Evolutionary conservation across 2,888 invertebrate species (phyloP).

Genomic region (Hyppa rectilinea): DNA sequence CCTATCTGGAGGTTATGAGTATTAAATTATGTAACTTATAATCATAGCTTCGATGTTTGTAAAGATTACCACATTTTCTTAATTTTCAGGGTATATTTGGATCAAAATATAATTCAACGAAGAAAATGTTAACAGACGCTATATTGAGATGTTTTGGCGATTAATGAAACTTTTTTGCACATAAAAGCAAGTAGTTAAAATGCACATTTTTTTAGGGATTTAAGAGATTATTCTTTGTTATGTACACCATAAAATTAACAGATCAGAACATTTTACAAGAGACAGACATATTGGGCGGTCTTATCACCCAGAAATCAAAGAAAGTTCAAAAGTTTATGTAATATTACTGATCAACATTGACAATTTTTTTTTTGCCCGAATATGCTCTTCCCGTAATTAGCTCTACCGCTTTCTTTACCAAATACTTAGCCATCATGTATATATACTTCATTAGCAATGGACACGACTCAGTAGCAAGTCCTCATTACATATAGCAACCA

Average conservation of each 20-base stretch:
- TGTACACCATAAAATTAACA: no score
- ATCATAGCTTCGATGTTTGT: background rate
- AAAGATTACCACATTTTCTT: background rate
- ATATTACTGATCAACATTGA: background rate
- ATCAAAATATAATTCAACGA: background rate
- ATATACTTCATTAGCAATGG: constrained; percentile 14
- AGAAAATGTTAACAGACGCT: background rate
- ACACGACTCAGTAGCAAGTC: background rate
- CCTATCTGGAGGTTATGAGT: background rate
- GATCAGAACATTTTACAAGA: no score
- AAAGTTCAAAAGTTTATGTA: background rate
- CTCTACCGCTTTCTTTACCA: background rate
- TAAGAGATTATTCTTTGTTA: no score
- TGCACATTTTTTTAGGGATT: no score
- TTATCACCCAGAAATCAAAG: background rate
- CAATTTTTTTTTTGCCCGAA: background rate
- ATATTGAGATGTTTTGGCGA: no score
- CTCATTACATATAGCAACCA: background rate
- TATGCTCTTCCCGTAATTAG: background rate
- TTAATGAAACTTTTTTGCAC: background rate
- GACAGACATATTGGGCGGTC: no score
- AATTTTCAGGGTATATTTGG: background rate
- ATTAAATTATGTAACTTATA: constrained; percentile 9
- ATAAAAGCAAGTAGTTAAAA: background rate
- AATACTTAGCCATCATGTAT: no score